Evolutionary conservation across 2,888 invertebrate species (phyloP), one percentile per base, ranked within the genome.

Genomic region (Drosophila lutescens): DNA sequence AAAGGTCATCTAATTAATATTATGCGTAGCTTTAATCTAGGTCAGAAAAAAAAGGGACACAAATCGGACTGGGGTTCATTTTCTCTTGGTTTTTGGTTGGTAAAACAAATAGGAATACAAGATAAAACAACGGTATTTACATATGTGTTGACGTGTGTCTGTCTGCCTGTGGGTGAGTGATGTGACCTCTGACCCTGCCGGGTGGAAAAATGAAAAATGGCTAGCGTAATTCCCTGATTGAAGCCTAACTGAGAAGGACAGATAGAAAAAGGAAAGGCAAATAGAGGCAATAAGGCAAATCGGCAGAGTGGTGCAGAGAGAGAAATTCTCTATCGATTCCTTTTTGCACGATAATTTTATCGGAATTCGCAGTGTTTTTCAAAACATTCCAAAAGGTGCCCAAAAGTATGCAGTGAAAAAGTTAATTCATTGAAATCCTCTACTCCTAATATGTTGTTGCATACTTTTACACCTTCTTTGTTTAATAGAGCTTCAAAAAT

Each of bases 181-280:
- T 63, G 62, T 51, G 43, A 47, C 46, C 54, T 55, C 56, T 66
- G 67, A 57, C 66, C 66, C 67, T 49, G 38, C 54, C 61, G 30
- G 60, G 51, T 60, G 73, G 36, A 57, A 49, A 61, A 77, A 78
- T 78, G 65, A 76, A 77, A 84, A 80, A 85, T 80, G 69, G 68
- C 55, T 62, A 69, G 77, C 76, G 77, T 75, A 80, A 77, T 72
- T 79, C 72, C 70, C 75, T 86, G 86, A 86, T 86, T 80, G 75
- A 83, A 75, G 80, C 77, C 67, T 50, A 68, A 66, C 36, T 30
- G 57, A 57, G 44, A 40, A 15, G 30, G 34, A 20, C 17, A 36
- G 41, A 15, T 17, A 23, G 17, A 50, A 44, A 51, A 30, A 13
- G 13, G 17, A n/a, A 57, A 57, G 34, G n/a, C 17, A 68, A 68